Evolutionary conservation across 2,113 vertebrate genomes (phyloP).

Genomic region (Petrocephalus microphthalmus): DNA sequence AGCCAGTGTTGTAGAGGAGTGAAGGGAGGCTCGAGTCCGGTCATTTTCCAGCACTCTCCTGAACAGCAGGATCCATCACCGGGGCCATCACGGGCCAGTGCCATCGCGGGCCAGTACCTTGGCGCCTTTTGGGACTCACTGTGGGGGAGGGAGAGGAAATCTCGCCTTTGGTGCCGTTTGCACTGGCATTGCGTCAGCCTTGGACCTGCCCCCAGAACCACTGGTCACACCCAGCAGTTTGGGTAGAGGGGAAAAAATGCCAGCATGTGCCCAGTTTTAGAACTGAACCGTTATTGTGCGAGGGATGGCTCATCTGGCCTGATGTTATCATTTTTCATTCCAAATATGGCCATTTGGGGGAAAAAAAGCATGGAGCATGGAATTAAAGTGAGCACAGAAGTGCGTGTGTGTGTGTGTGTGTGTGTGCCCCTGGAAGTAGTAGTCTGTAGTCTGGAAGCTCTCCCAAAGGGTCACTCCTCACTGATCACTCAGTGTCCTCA

Average conservation of each 20-base stretch:
- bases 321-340: too few species aligned
- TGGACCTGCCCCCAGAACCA: slow-evolving; percentile 28
- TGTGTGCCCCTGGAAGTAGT: too few species aligned
- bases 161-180: slow-evolving; percentile 46
- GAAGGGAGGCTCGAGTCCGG: not conserved
- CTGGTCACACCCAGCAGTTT: slow-evolving; percentile 15
- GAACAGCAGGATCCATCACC: not conserved
- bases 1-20: not conserved
- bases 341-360: not conserved
- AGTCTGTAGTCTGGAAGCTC: not conserved
- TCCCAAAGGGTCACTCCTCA: too few species aligned
- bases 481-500: not conserved
- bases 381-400: not conserved
- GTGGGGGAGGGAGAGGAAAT: slow-evolving; percentile 44
- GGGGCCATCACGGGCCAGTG: not conserved
- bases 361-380: not conserved
- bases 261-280: not conserved
- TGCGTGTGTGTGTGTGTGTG: not conserved
- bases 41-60: not conserved
- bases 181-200: slow-evolving; percentile 52
- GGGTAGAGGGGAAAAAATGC: not conserved
- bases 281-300: slow-evolving; percentile 6
- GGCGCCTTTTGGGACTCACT: not conserved
- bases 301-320: not conserved
- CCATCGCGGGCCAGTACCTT: not conserved